Evolutionary conservation across 2,113 vertebrate genomes (phyloP).

Genomic region (Melanerpes aurifrons): DNA sequence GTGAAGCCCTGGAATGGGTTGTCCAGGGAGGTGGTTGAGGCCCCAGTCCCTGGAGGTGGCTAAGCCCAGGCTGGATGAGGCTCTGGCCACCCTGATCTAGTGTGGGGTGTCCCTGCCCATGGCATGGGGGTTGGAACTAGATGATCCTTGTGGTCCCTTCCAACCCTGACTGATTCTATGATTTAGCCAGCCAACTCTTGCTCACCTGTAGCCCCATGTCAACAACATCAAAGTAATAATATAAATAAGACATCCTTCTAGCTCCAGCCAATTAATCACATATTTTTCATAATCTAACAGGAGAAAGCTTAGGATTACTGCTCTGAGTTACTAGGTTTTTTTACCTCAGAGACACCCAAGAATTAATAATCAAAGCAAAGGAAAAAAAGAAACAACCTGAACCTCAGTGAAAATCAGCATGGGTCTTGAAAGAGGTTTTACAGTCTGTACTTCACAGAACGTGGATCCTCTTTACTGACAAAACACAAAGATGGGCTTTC

Average conservation of each 20-base stretch:
- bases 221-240: background rate
- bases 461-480: background rate
- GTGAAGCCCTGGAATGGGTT: too few relatives aligned
- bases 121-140: too few relatives aligned
- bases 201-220: background rate
- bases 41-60: too few relatives aligned
- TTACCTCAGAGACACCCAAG: background rate
- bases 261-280: background rate
- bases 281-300: constrained; percentile 25
- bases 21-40: too few relatives aligned
- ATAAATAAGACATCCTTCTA: background rate
- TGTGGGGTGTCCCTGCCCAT: too few relatives aligned
- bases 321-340: background rate
- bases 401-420: background rate
- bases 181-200: background rate
- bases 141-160: too few relatives aligned
- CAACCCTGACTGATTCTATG: too few relatives aligned
- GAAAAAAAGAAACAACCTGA: background rate
- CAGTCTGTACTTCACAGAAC: background rate
- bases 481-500: background rate
- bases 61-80: too few relatives aligned
- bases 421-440: background rate
- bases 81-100: too few relatives aligned
- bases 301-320: background rate
- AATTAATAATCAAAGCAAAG: constrained; percentile 20